Evolutionary conservation across 2,888 invertebrate genomes (phyloP).

Genomic region (Cheilosia grossa): DNA sequence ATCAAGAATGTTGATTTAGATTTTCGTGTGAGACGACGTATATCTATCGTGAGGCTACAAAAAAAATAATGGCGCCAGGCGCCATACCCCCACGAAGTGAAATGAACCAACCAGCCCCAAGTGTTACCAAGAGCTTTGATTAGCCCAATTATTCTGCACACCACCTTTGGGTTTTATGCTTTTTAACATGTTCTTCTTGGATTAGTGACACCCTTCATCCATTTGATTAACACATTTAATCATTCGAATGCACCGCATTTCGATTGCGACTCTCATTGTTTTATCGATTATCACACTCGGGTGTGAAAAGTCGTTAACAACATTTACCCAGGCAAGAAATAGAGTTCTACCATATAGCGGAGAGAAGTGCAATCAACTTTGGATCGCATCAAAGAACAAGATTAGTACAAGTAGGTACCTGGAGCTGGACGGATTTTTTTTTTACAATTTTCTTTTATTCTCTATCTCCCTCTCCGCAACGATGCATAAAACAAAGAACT

Average conservation of each 20-base stretch:
- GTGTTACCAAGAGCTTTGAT: too few relatives aligned
- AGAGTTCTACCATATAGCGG: neutral
- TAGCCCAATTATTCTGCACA: too few relatives aligned
- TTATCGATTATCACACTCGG: constrained; percentile 45
- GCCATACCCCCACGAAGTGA: too few relatives aligned
- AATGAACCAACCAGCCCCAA: too few relatives aligned
- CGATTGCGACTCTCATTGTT: constrained; percentile 10
- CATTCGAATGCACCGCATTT: neutral
- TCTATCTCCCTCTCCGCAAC: constrained; percentile 30
- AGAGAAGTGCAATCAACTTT: constrained; percentile 70
- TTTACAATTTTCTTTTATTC: constrained; percentile 57
- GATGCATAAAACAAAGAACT: constrained; percentile 72
- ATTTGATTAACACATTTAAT: neutral
- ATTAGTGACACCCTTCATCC: too few relatives aligned
- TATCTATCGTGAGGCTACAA: too few relatives aligned
- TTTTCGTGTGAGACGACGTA: too few relatives aligned
- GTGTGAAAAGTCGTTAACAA: constrained; percentile 20
- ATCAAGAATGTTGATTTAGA: too few relatives aligned
- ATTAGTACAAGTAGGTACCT: constrained; percentile 35
- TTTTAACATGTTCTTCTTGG: too few relatives aligned
- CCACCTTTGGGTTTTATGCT: too few relatives aligned
- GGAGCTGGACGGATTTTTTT: constrained; percentile 63
- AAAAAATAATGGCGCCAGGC: too few relatives aligned
- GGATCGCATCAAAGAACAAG: constrained; percentile 60
- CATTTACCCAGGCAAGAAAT: constrained; percentile 2